Base-by-base conservation (phyloP, 1,140 invertebrate species). In the Cotesia chilonis region DNA sequence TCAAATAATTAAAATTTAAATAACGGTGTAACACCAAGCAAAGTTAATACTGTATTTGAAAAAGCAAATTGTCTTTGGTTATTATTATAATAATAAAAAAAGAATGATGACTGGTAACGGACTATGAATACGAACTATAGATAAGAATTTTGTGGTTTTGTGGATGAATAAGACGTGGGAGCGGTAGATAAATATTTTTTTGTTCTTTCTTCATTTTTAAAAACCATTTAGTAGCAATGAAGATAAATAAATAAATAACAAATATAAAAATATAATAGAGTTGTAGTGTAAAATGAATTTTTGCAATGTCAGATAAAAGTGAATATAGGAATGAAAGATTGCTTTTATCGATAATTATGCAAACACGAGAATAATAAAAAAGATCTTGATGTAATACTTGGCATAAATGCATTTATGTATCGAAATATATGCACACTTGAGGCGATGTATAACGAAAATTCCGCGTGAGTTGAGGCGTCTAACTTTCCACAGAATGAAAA, bases 391-490 rank as follows among this genome's bases (percentile, higher is more conserved):
- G 66, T 55, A 68, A 36, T 14, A 38, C 36, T 64, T 64, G 38
- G 41, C 35, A 68, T 68, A 55, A 68, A 68, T 68, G 52, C 51
- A 68, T 55, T 54, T 51, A 52, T 67, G 38, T 36, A 55, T 55
- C 17, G 7, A 61, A 28, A 61, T 61, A 52, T 67, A 28, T 52
- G 38, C 7, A 12, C 35, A 57, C 10, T 47, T 47, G 41, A 47
- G 41, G n/a, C 12, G 52, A 61, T 70, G 68, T 41, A 70, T 70
- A 17, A 63, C 59, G 68, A 47, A 61, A 70, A 70, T 70, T 63
- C 68, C 47, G 68, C 63, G 59, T 64, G 59, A 70, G 63, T 70
- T 60, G 68, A 70, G 41, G 68, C 60, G 41, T 61, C 41, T 70
- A 70, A 64, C 35, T 65, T 55, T 54, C 20, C 54, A 64, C 69